Evolutionary conservation across 2,113 vertebrate genomes (phyloP), one percentile per base, ranked within the genome.

Genomic region (Calidris pygmaea): DNA sequence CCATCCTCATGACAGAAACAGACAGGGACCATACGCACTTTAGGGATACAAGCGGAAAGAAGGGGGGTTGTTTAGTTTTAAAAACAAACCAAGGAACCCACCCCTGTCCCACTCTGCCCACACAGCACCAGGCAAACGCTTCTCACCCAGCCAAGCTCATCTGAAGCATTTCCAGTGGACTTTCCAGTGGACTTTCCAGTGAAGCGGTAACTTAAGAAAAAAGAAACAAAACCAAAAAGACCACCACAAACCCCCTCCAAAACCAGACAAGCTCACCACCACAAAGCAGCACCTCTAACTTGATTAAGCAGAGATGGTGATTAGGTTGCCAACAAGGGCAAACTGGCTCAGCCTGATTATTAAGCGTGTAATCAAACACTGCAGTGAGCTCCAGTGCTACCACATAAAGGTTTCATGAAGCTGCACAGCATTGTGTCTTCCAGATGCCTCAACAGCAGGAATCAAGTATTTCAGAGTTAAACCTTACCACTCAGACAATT

Each of bases 401-500:
- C 3, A 2, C 70, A 88, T 66, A 34, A 95, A 87, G 30, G 50
- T 95, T 95, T 85, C 66, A 90, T 41, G 41, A 90, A 86, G 72
- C 65, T 52, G 32, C 55, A 72, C 9, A 68, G 27, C 2, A 4
- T 45, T 43, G 14, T 14, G 8, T 62, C 43, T 75, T 87, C 85
- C 24, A 82, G 65, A 75, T 71, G 10, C 30, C 55, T 39, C 37
- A 75, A 47, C 8, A 79, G 23, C 10, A 78, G 15, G 24, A 80
- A 66, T 12, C 41, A 89, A 76, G 27, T 62, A 78, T 53, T 80
- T 48, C 75, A 84, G 50, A 74, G 20, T 9, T 63, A 59, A 90
- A 20, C 30, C 23, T 53, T 66, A 45, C 0, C 0, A 88, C 29
- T 76, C 7, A 41, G n/a, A 7, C 23, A 77, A 66, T 59, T 82